phyloP scores from a whole-genome alignment of 2,797 vertebrate genomes.

The Gymnoscopelus microlampas region DNA sequence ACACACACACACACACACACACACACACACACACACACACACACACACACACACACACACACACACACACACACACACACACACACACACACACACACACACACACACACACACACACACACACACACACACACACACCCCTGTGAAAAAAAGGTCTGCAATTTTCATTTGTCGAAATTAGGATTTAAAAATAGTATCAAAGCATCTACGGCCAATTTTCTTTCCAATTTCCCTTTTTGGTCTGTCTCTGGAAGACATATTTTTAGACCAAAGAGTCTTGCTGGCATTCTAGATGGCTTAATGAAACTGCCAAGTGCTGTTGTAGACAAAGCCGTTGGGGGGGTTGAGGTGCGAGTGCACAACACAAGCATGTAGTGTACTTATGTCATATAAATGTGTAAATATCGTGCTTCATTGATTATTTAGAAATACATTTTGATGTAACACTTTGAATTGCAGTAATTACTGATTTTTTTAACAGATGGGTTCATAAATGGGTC shows the following conservation, averaged over 20 bases:
- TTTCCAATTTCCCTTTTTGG: conserved; percentile 9
- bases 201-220: conserved; percentile 20
- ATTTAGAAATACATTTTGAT: too few relatives aligned
- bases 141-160: conserved; percentile 26
- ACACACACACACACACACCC: conserved; percentile 14
- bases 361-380: too few relatives aligned
- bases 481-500: too few relatives aligned
- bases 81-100: conserved; percentile 24
- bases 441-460: too few relatives aligned
- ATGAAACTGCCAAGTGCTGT: neutral
- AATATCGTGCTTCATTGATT: too few relatives aligned
- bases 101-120: conserved; percentile 13
- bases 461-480: too few relatives aligned
- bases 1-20: conserved; percentile 14
- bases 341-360: too few relatives aligned
- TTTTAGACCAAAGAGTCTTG: conserved; percentile 27
- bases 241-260: conserved; percentile 26
- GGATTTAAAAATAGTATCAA: conserved; percentile 50
- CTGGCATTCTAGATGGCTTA: neutral
- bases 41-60: conserved; percentile 20
- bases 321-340: neutral
- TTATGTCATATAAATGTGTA: too few relatives aligned
- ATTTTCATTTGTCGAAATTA: conserved; percentile 25
- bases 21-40: conserved; percentile 18
- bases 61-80: conserved; percentile 17